Evolutionary conservation across 2,797 vertebrate species (phyloP).

Genomic region (Mormyrops boulengeri): DNA sequence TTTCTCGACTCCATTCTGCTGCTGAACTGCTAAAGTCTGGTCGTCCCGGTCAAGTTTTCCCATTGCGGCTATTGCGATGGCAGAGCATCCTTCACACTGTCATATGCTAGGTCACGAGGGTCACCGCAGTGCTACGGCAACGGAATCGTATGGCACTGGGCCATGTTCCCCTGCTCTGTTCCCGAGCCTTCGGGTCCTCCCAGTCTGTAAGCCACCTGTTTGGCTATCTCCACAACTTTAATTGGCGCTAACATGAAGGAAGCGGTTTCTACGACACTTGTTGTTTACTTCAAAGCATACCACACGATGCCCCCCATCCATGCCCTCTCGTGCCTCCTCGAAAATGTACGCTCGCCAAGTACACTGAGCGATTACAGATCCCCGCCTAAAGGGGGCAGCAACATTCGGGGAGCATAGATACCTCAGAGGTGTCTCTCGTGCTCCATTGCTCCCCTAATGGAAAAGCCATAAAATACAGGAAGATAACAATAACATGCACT

Average conservation of each 20-base stretch:
- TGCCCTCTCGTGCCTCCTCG: background rate
- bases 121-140: background rate
- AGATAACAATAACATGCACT: conserved; percentile 52
- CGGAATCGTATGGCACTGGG: background rate
- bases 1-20: background rate
- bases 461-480: conserved; percentile 55
- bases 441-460: conserved; percentile 34
- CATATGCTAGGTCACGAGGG: background rate
- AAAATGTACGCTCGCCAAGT: conserved; percentile 1
- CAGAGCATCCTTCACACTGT: background rate
- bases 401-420: background rate
- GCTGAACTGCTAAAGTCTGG: background rate
- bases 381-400: background rate
- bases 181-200: background rate
- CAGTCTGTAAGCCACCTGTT: conserved; percentile 20
- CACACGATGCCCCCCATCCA: background rate
- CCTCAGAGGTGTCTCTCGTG: background rate
- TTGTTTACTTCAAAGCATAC: conserved; percentile 24
- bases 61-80: background rate
- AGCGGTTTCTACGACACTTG: background rate
- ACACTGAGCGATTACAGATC: background rate
- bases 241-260: conserved; percentile 15
- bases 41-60: background rate
- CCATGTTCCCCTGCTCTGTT: background rate
- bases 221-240: background rate